Evolutionary conservation across 2,797 vertebrate genomes (phyloP).

Genomic region (Pristis pectinata): DNA sequence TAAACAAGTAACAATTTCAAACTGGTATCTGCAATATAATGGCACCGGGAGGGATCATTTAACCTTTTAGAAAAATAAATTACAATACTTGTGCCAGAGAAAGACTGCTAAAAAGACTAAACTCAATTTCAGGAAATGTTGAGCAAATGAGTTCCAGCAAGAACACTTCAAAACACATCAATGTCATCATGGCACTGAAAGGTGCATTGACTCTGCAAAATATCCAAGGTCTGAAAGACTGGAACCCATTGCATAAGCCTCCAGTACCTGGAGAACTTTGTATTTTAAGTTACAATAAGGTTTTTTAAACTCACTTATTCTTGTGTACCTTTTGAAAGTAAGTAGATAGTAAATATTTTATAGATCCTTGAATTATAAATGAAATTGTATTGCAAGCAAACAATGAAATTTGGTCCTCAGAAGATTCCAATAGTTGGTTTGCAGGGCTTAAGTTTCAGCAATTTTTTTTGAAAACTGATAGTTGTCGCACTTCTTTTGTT

Average conservation of each 20-base stretch:
- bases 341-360: neutral
- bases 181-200: neutral
- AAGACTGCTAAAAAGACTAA: neutral
- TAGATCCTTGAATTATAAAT: neutral
- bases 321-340: neutral
- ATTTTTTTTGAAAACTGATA: neutral
- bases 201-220: neutral
- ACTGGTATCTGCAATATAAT: neutral
- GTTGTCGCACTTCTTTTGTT: neutral
- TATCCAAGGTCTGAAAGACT: neutral
- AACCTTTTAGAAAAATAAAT: neutral
- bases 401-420: neutral
- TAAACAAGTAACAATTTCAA: neutral
- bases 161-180: neutral
- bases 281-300: neutral
- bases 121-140: neutral
- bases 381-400: neutral
- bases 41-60: neutral
- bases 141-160: neutral
- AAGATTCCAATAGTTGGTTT: neutral
- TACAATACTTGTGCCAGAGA: neutral
- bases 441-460: neutral
- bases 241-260: too few species aligned
- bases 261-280: neutral
- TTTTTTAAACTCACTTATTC: neutral